Percentiles rank a stretch among this genome's conserved stretches.
Conservation (phyloP, 2,113 vertebrate species). For the Chaetorhynchus papuensis region DNA sequence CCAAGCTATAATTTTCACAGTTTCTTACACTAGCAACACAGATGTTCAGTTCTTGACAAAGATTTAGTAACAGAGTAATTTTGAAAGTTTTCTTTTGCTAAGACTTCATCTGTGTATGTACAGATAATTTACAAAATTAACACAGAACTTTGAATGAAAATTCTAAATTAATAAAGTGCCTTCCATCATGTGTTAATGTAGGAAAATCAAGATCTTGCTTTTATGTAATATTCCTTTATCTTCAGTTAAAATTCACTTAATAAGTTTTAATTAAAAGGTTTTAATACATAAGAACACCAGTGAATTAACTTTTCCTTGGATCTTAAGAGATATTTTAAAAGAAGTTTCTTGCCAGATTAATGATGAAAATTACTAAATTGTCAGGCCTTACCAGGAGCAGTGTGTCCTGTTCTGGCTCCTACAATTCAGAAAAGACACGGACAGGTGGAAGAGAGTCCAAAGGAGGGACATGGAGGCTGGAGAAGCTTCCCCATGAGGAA, state of each 20-base stretch:
- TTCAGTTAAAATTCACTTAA: neutral
- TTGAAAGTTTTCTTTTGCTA: neutral
- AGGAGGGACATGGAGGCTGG: neutral
- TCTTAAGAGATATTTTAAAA: neutral
- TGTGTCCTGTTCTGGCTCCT: neutral
- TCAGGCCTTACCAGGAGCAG: neutral
- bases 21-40: neutral
- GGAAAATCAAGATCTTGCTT: neutral
- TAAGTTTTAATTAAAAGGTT: neutral
- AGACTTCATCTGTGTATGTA: neutral
- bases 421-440: neutral
- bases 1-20: neutral
- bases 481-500: neutral
- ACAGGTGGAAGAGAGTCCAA: neutral
- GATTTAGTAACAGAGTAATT: neutral
- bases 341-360: neutral
- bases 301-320: neutral
- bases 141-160: neutral
- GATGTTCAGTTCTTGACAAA: neutral
- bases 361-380: neutral
- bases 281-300: neutral
- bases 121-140: neutral
- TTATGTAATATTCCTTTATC: neutral
- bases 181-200: neutral
- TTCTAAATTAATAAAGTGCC: neutral